phyloP scores from a whole-genome alignment of 2,888 invertebrate species.

The Drosophila flavopinicola region DNA sequence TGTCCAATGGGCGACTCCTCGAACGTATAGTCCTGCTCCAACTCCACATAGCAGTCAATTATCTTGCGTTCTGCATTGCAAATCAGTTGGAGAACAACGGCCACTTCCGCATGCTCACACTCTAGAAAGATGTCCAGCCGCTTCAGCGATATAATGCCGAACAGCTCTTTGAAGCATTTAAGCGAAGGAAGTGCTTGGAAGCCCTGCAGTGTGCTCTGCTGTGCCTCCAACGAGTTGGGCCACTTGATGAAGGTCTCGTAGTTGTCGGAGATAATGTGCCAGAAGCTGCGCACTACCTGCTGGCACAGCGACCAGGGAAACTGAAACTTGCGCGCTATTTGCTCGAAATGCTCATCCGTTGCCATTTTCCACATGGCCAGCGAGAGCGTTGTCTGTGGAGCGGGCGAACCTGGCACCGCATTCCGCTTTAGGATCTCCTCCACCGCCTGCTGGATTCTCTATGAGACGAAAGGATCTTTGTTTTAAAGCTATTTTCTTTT shows the following conservation, averaged over 20 bases:
- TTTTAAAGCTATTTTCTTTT: background rate
- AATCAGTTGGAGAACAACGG: conserved; percentile 81
- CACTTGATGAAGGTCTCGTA: conserved; percentile 83
- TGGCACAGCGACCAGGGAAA: conserved; percentile 79
- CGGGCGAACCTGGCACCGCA: conserved; percentile 42
- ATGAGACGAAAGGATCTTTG: background rate
- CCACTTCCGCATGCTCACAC: conserved; percentile 80
- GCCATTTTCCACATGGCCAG: conserved; percentile 82
- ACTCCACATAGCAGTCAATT: conserved; percentile 83
- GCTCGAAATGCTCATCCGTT: conserved; percentile 83
- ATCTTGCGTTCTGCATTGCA: conserved; percentile 81
- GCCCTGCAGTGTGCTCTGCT: conserved; percentile 67
- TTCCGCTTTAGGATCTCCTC: conserved; percentile 42
- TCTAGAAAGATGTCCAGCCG: conserved; percentile 82
- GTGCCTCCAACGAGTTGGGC: conserved; percentile 78
- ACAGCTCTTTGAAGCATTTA: conserved; percentile 70
- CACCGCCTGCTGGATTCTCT: conserved; percentile 63
- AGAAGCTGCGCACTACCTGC: conserved; percentile 80
- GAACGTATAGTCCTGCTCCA: conserved; percentile 78
- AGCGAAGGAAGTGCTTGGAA: conserved; percentile 62
- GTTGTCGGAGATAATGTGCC: conserved; percentile 82
- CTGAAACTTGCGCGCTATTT: conserved; percentile 81
- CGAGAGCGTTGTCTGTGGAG: conserved; percentile 78
- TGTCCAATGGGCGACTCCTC: conserved; percentile 82
- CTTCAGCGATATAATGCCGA: conserved; percentile 80